Percentiles rank a stretch among this genome's conserved stretches.
phyloP scores from a whole-genome alignment of 2,113 vertebrate species.

The rabbit (Oryctolagus cuniculus) region DNA sequence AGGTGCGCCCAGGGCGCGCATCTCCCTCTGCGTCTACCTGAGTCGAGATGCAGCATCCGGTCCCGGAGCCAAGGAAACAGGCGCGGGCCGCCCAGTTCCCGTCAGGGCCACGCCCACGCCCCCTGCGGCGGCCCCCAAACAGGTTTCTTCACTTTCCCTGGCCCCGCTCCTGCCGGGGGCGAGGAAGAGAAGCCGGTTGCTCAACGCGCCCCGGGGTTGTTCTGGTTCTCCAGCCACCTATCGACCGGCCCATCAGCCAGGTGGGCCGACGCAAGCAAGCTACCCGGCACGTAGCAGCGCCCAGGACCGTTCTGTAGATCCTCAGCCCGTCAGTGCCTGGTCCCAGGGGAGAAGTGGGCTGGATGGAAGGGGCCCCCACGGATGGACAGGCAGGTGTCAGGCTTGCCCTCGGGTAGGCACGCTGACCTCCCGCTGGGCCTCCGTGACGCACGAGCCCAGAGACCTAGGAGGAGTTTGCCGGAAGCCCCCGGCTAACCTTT shows the following conservation, averaged over 20 bases:
- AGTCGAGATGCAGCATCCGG: constrained; percentile 54
- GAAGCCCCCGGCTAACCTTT: background rate
- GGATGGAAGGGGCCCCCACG: background rate
- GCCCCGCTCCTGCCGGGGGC: constrained; percentile 46
- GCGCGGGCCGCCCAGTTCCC: constrained; percentile 21
- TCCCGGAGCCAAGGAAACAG: constrained; percentile 64
- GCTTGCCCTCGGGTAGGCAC: background rate
- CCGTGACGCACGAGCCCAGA: background rate
- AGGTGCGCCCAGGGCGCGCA: constrained; percentile 43
- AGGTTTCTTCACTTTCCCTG: constrained; percentile 76
- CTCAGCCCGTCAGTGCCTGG: background rate
- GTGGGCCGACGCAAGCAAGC: background rate
- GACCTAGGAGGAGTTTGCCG: background rate
- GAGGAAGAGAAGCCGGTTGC: constrained; percentile 63
- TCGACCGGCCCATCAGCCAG: background rate
- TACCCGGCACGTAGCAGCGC: background rate
- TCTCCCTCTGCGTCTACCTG: constrained; percentile 11
- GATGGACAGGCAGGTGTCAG: background rate
- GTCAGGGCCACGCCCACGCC: constrained; percentile 40
- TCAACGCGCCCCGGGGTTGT: constrained; percentile 34
- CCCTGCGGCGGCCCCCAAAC: background rate
- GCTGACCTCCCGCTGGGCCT: background rate
- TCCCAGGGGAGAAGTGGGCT: background rate
- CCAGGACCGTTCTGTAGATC: background rate
- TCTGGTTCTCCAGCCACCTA: constrained; percentile 46